Conservation (phyloP, 2,888 invertebrate species). For the Lasioglossum lativentre region DNA sequence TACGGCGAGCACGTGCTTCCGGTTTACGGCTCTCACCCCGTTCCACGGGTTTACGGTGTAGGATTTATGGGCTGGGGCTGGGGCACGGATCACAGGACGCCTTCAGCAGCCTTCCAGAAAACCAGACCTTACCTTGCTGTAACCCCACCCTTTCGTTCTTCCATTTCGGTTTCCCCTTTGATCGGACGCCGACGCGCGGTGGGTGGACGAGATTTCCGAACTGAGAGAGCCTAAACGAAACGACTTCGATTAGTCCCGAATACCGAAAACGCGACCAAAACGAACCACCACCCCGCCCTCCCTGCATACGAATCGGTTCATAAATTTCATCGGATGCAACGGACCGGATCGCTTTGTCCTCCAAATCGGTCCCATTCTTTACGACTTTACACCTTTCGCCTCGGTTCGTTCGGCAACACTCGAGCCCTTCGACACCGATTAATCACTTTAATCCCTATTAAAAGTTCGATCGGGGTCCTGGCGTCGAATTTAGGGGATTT, state of each 20-base stretch:
- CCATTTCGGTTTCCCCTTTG: conserved; percentile 49
- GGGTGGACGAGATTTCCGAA: conserved; percentile 48
- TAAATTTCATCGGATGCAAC: conserved; percentile 44
- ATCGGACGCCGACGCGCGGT: conserved; percentile 54
- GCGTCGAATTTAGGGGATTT: too few relatives aligned
- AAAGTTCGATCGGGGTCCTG: background rate
- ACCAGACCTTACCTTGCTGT: background rate
- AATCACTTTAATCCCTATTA: conserved; percentile 3
- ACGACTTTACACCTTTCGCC: conserved; percentile 3
- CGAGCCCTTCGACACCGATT: background rate
- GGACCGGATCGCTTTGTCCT: conserved; percentile 13
- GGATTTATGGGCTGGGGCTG: conserved; percentile 66
- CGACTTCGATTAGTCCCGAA: conserved; percentile 54
- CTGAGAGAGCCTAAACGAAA: conserved; percentile 38
- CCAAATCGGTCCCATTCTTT: conserved; percentile 28
- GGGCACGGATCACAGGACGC: conserved; percentile 57
- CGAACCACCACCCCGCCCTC: conserved; percentile 23
- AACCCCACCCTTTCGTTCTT: background rate
- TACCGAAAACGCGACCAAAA: conserved; percentile 8
- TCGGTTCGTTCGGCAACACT: background rate
- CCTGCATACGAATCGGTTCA: conserved; percentile 36
- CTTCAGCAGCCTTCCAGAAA: conserved; percentile 59
- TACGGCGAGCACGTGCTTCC: conserved; percentile 68
- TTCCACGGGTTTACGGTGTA: conserved; percentile 63
- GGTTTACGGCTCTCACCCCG: conserved; percentile 65